phyloP scores from a whole-genome alignment of 2,888 invertebrate species.

The Hetaerina titia region DNA sequence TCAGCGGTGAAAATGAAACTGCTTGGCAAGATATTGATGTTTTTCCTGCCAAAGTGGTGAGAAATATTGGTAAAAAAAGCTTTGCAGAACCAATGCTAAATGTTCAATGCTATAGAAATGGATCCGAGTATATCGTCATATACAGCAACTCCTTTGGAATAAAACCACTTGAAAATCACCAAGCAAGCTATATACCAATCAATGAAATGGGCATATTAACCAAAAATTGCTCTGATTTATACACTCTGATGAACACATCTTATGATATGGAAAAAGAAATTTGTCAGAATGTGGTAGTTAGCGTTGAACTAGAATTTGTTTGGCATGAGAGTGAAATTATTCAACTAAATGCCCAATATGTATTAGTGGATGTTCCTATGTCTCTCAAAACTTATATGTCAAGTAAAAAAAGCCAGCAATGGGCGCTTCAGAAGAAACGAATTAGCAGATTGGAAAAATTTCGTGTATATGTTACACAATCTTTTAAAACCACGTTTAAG shows the following conservation, averaged over 20 bases:
- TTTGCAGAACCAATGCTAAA: neutral
- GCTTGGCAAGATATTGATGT: neutral
- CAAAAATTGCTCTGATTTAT: slow-evolving; percentile 39
- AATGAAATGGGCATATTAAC: neutral
- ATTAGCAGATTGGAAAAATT: neutral
- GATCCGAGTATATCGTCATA: slow-evolving; percentile 33
- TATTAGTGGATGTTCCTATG: slow-evolving; percentile 69
- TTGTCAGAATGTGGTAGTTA: slow-evolving; percentile 70
- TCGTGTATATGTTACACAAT: slow-evolving; percentile 66
- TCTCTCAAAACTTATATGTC: slow-evolving; percentile 11
- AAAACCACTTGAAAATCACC: neutral
- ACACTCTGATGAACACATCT: slow-evolving; percentile 33
- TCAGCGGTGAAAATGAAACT: slow-evolving; percentile 23
- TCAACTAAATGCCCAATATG: slow-evolving; percentile 63
- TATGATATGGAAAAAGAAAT: slow-evolving; percentile 60
- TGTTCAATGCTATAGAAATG: slow-evolving; percentile 65
- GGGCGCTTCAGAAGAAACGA: neutral
- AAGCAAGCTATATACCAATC: neutral
- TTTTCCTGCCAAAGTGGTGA: neutral
- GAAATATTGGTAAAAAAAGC: neutral
- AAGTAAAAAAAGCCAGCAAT: neutral
- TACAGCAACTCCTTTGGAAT: neutral
- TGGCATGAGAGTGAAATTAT: slow-evolving; percentile 69
- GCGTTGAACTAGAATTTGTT: slow-evolving; percentile 68
- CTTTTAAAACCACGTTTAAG: slow-evolving; percentile 68